Evolutionary conservation across 2,797 vertebrate genomes (phyloP).

Genomic region (Liasis olivaceus): DNA sequence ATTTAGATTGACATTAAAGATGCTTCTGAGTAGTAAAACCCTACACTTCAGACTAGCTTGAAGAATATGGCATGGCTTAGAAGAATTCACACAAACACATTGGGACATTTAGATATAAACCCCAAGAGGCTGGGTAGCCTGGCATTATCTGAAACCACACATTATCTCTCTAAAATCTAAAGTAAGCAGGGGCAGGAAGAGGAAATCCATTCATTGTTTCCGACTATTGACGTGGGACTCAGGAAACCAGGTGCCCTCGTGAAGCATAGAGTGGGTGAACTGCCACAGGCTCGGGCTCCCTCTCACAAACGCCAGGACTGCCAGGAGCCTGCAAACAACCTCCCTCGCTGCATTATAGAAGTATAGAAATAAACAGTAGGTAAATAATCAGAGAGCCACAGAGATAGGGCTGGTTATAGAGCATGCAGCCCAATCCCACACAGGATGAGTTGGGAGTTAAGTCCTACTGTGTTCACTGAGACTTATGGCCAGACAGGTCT

Average conservation of each 20-base stretch:
- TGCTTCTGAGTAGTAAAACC: neutral
- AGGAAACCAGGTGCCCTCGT: neutral
- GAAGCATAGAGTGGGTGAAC: conserved; percentile 32
- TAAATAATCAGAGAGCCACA: neutral
- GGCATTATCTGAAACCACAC: conserved; percentile 42
- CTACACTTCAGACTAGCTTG: neutral
- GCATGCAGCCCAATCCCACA: neutral
- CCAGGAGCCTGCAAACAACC: neutral
- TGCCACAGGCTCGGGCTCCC: neutral
- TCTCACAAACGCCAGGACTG: neutral
- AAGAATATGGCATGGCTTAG: neutral
- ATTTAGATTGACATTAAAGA: neutral
- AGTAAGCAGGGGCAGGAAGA: conserved; percentile 68
- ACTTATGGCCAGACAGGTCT: neutral
- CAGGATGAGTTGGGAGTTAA: neutral
- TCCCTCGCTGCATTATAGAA: neutral
- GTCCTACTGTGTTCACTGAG: neutral
- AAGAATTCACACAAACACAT: neutral
- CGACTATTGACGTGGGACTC: conserved; percentile 61
- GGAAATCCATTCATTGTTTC: conserved; percentile 71
- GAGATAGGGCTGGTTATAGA: neutral
- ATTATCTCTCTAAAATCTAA: conserved; percentile 66
- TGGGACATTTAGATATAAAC: neutral
- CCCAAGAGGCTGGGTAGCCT: conserved; percentile 51
- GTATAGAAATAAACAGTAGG: neutral